Percentiles rank a stretch among this genome's conserved stretches.
Evolutionary conservation across 1,140 invertebrate species (phyloP).

Genomic region (Druon quercuslanigerum): DNA sequence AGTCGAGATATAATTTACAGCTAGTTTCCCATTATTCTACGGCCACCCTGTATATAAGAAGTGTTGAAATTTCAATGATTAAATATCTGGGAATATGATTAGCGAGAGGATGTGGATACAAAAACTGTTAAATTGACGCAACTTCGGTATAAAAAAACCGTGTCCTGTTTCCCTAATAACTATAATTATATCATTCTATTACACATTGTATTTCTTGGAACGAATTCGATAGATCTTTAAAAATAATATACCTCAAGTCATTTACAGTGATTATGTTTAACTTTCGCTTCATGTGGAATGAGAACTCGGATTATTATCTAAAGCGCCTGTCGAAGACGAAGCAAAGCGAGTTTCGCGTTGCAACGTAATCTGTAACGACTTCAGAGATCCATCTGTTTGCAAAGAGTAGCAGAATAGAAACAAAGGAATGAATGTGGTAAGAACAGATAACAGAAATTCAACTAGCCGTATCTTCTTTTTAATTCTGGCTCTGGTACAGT

Average conservation of each 20-base stretch:
- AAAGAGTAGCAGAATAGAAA: constrained; percentile 1
- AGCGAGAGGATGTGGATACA: too few relatives aligned
- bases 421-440: background rate
- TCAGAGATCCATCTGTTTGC: constrained; percentile 27
- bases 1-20: too few relatives aligned
- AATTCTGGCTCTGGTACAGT: constrained; percentile 6
- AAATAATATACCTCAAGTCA: constrained; percentile 16
- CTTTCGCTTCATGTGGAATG: background rate
- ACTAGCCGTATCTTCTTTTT: background rate
- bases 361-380: constrained; percentile 27
- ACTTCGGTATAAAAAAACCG: too few relatives aligned
- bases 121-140: too few relatives aligned
- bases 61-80: too few relatives aligned
- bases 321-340: constrained; percentile 25
- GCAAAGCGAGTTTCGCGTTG: background rate
- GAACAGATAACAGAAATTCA: constrained; percentile 8
- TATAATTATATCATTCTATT: background rate
- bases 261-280: constrained; percentile 23
- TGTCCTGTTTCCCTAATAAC: too few relatives aligned
- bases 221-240: constrained; percentile 21
- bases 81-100: too few relatives aligned
- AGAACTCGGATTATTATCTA: constrained; percentile 22
- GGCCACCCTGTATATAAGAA: too few relatives aligned
- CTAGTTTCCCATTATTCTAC: background rate
- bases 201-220: constrained; percentile 1